Conservation (phyloP, 2,888 invertebrate genomes). For the Ochropacha duplaris region DNA sequence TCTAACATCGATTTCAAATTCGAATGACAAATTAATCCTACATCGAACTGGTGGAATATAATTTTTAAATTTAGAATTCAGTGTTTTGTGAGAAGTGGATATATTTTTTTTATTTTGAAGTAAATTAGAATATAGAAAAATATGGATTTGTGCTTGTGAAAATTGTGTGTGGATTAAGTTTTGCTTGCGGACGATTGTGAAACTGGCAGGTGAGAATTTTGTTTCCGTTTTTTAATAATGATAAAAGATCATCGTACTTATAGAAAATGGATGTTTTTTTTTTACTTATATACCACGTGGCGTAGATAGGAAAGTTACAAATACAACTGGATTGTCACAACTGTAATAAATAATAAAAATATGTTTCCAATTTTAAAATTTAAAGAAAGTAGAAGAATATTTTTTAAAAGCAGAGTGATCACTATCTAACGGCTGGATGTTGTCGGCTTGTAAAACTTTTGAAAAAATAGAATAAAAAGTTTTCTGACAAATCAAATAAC, state of each 20-base stretch:
- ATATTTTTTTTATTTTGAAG: constrained; percentile 10
- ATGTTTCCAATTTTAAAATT: no score
- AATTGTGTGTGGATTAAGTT: constrained; percentile 33
- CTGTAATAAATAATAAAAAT: no score
- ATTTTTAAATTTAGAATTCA: constrained; percentile 4
- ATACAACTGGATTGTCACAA: no score
- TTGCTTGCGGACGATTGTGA: constrained; percentile 26
- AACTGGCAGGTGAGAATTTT: constrained; percentile 30
- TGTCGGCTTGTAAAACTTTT: no score
- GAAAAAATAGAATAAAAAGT: no score
- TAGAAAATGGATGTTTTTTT: no score
- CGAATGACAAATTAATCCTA: constrained; percentile 24
- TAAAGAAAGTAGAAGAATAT: no score
- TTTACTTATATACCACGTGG: no score
- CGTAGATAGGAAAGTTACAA: no score
- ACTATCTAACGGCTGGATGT: no score
- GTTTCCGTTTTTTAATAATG: not conserved
- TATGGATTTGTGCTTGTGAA: constrained; percentile 18
- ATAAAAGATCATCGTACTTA: not conserved
- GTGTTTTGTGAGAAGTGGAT: constrained; percentile 10
- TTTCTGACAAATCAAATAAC: no score
- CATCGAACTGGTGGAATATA: not conserved
- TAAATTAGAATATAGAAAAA: not conserved
- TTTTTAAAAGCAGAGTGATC: no score
- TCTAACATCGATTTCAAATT: constrained; percentile 29